A percentile compares a stretch with the other conserved stretches of the same genome.
Conservation (phyloP, 2,113 vertebrate species). For the Pandion haliaetus region DNA sequence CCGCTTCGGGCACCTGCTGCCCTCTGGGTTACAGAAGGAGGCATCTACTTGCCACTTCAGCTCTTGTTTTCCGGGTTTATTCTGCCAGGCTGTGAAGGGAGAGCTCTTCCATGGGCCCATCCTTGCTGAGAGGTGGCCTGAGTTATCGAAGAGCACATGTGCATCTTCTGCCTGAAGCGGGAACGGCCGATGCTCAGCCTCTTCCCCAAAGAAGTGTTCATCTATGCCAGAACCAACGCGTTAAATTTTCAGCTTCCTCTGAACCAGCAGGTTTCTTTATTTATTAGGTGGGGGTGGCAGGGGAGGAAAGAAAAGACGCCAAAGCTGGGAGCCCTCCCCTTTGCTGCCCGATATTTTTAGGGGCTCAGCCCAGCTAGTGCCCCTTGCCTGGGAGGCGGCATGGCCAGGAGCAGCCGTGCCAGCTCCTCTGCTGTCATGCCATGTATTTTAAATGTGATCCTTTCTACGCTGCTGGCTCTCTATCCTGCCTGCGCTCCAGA, state of each 20-base stretch:
- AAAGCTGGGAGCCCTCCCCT: fast-evolving
- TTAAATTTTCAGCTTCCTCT: background rate
- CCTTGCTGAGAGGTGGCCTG: background rate
- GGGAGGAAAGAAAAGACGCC: background rate
- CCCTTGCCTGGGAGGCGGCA: fast-evolving
- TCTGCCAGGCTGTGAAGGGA: background rate
- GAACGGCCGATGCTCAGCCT: background rate
- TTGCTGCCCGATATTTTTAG: fast-evolving
- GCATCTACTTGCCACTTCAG: background rate
- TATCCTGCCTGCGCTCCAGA: fast-evolving
- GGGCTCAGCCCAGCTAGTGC: background rate
- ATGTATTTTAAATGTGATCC: background rate
- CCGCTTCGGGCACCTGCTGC: background rate
- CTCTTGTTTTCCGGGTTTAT: background rate
- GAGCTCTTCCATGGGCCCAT: background rate
- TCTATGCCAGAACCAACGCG: background rate
- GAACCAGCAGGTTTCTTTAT: background rate
- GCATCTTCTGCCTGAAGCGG: background rate
- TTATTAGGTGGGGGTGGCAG: background rate
- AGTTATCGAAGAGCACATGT: fast-evolving
- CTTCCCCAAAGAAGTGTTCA: background rate
- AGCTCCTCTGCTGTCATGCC: background rate
- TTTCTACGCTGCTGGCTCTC: background rate
- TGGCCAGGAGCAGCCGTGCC: background rate
- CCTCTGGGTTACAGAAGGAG: background rate